A percentile compares a stretch with the other conserved stretches of the same genome.
Conservation (phyloP, 2,797 vertebrate species). For the Sebastes nivosus region DNA sequence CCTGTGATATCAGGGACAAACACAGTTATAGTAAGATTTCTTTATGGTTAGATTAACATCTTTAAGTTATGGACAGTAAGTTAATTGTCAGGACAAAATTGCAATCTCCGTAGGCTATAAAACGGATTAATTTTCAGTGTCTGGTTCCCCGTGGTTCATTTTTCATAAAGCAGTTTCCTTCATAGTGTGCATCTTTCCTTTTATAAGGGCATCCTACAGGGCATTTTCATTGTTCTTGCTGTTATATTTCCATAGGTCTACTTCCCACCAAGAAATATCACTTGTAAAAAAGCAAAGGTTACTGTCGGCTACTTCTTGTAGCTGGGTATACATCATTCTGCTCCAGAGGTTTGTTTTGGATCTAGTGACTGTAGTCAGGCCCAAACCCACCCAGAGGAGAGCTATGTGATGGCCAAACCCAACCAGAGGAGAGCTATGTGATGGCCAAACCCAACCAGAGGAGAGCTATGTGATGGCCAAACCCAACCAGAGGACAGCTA, state of each 20-base stretch:
- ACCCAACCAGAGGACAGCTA: too few species aligned
- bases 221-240: background rate
- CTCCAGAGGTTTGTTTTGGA: background rate
- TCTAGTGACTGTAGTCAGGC: background rate
- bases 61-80: background rate
- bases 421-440: too few species aligned
- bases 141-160: background rate
- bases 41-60: background rate
- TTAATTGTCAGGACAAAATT: background rate
- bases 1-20: background rate
- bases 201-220: too few species aligned
- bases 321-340: background rate
- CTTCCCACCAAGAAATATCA: background rate
- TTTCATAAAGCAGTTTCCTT: background rate
- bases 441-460: too few species aligned
- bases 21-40: background rate
- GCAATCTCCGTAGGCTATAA: background rate
- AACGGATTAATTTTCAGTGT: background rate
- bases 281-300: background rate
- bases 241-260: too few species aligned
- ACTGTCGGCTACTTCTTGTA: background rate
- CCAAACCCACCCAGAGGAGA: background rate
- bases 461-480: too few species aligned
- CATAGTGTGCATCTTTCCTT: background rate
- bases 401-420: too few species aligned